Base-by-base conservation (phyloP, 2,113 vertebrate genomes). In the Rallus limicola region DNA sequence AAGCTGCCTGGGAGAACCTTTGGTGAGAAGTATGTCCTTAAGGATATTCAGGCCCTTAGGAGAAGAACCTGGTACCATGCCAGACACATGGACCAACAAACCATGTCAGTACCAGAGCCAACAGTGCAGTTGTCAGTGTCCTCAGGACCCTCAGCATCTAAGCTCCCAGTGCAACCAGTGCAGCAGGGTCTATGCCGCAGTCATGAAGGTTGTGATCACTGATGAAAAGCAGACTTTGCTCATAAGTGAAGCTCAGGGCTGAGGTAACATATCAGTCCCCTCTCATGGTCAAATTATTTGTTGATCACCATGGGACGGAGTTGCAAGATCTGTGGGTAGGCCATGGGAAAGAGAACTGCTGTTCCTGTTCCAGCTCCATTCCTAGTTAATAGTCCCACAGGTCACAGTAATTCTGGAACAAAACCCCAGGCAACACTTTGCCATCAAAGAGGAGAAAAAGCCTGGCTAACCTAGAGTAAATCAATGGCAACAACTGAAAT, bases 161-260 rank as follows among this genome's bases (percentile, higher is more conserved):
- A 55, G 10, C 13, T 34, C 38, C 70, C 75, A 82, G 62, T 48
- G 33, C 55, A 65, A 23, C 26, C 62, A 40, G 29, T 6, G 26
- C 56, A 82, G 44, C 21, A 59, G 23, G 10, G 18, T 34, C 60
- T 55, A 24, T 3, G 15, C 2, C 14, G 21, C 0, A 0, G 38
- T 42, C 77, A 91, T 31, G 26, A 9, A 5, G 20, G 8, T 5
- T 24, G 33, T 8, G 4, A 13, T 1, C 0, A 0, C 19, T 33
- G 40, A 25, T 10, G 15, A 21, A 91, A 67, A 48, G 9, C 75
- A 70, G 59, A 15, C 2, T 79, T 11, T n/a, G n/a, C 28, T 44
- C 40, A 2, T 1, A 59, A 42, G 36, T 71, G 38, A 29, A 26
- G 33, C 48, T 69, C 78, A 59, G 26, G 24, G 60, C 60, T 42